Conservation (phyloP, 1,140 invertebrate genomes). For the Episyrphus balteatus region DNA sequence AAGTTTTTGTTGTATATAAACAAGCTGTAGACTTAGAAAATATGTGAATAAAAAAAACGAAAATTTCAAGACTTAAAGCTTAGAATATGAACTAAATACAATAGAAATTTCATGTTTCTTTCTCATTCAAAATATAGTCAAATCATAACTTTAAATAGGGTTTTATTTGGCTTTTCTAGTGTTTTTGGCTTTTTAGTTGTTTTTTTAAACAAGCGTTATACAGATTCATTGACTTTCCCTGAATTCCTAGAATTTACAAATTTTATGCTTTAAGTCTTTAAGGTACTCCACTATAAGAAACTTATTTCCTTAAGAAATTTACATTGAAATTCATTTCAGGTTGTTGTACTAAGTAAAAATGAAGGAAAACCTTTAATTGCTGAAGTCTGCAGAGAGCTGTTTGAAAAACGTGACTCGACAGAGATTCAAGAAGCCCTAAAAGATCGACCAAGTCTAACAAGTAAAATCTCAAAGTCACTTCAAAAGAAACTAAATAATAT, state of each 20-base stretch:
- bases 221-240: too few relatives aligned
- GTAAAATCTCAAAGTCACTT: slow-evolving; percentile 14
- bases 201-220: too few relatives aligned
- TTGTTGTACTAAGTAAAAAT: slow-evolving; percentile 16
- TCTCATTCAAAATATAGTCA: slow-evolving; percentile 11
- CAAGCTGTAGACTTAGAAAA: too few relatives aligned
- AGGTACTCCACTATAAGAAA: background rate
- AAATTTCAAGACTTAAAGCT: too few relatives aligned
- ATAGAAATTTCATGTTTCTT: background rate
- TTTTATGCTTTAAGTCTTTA: background rate
- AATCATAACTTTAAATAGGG: too few relatives aligned
- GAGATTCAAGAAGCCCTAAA: slow-evolving; percentile 18
- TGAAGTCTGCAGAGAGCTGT: slow-evolving; percentile 26
- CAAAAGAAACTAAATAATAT: slow-evolving; percentile 13
- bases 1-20: too few relatives aligned
- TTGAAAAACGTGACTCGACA: slow-evolving; percentile 8
- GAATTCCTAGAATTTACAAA: too few relatives aligned
- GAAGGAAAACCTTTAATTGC: slow-evolving; percentile 28
- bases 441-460: slow-evolving; percentile 16
- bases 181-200: slow-evolving; percentile 1
- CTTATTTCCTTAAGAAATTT: background rate
- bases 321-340: slow-evolving; percentile 14
- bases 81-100: background rate
- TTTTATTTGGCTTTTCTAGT: too few relatives aligned
- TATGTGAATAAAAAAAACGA: too few relatives aligned